Evolutionary conservation across 2,113 vertebrate genomes (phyloP).

Genomic region (Ictalurus furcatus): DNA sequence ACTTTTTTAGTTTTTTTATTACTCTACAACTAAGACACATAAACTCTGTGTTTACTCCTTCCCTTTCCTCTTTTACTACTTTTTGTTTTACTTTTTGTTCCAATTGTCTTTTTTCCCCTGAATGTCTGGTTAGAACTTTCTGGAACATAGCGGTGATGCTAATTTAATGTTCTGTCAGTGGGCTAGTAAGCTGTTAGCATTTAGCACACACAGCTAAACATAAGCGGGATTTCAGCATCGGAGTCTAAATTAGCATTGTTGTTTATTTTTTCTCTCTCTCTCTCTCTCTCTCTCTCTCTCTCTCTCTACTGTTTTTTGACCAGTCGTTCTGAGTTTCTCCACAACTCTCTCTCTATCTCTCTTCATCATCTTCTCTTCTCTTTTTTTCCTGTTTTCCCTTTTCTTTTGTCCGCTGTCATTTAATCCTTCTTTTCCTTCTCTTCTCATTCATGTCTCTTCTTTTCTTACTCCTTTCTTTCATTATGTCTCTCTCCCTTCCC

Average conservation of each 20-base stretch:
- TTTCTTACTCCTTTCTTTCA: not conserved
- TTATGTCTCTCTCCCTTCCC: not conserved
- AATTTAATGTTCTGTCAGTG: not conserved
- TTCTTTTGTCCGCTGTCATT: not conserved
- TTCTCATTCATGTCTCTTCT: not conserved
- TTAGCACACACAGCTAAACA: not conserved
- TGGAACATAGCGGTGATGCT: not conserved
- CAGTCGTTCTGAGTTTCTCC: not conserved
- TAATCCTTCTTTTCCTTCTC: too few relatives aligned
- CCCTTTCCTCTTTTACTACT: conserved; percentile 15
- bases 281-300: not conserved
- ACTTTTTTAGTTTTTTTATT: conserved; percentile 51
- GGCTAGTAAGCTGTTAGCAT: not conserved
- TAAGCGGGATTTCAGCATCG: not conserved
- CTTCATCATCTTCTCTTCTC: not conserved
- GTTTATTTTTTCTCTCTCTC: not conserved
- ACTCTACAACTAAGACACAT: conserved; percentile 44
- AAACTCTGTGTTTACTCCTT: conserved; percentile 49
- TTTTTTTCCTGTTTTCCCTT: not conserved
- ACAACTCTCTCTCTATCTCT: not conserved
- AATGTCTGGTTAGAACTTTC: not conserved
- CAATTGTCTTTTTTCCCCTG: not conserved
- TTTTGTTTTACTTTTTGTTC: conserved; percentile 25
- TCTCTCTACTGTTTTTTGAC: not conserved
- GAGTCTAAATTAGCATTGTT: not conserved